A percentile compares a stretch with the other conserved stretches of the same genome.
These are phyloP conservation scores for Gallinago undulata DNA, from an alignment of 2,113 vertebrate genomes.

Conservation along the genomic window DNA sequence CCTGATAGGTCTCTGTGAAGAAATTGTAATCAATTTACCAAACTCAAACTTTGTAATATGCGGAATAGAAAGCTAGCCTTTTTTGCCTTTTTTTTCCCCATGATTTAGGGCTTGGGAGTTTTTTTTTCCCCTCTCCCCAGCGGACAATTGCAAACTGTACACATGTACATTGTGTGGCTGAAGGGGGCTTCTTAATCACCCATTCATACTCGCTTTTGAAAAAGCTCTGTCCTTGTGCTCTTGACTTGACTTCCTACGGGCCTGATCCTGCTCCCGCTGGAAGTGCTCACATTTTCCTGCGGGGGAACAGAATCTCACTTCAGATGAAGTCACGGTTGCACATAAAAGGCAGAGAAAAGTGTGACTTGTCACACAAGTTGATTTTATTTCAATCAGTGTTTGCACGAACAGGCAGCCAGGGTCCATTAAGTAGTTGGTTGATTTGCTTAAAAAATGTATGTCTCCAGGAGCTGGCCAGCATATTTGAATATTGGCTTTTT, in stretches of 20 bases:
- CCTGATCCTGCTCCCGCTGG: neutral
- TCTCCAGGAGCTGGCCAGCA: slow-evolving; percentile 45
- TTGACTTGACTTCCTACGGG: neutral
- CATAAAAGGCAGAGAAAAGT: slow-evolving; percentile 44
- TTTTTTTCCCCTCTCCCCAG: slow-evolving; percentile 7
- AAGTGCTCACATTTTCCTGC: slow-evolving; percentile 2
- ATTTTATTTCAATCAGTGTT: slow-evolving; percentile 37
- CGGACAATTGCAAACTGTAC: slow-evolving; percentile 49
- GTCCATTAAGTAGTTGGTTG: slow-evolving; percentile 41
- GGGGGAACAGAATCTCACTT: neutral
- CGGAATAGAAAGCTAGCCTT: slow-evolving; percentile 46
- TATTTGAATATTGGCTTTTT: slow-evolving; percentile 60
- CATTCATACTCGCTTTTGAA: slow-evolving; percentile 23
- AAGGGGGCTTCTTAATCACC: slow-evolving; percentile 60
- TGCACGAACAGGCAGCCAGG: slow-evolving; percentile 28
- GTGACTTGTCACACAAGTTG: slow-evolving; percentile 47
- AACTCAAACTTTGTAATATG: slow-evolving; percentile 64
- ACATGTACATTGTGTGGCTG: slow-evolving; percentile 40
- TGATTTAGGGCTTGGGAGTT: slow-evolving; percentile 33
- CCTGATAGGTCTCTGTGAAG: slow-evolving; percentile 75
- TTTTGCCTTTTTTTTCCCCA: neutral
- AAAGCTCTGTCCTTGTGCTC: slow-evolving; percentile 22
- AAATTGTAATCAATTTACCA: slow-evolving; percentile 79
- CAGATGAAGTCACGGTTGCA: slow-evolving; percentile 31
- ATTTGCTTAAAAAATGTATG: slow-evolving; percentile 61